A percentile compares a stretch with the other conserved stretches of the same genome.
phyloP scores from a whole-genome alignment of 1,140 invertebrate genomes.

The Drosophila sp. region DNA sequence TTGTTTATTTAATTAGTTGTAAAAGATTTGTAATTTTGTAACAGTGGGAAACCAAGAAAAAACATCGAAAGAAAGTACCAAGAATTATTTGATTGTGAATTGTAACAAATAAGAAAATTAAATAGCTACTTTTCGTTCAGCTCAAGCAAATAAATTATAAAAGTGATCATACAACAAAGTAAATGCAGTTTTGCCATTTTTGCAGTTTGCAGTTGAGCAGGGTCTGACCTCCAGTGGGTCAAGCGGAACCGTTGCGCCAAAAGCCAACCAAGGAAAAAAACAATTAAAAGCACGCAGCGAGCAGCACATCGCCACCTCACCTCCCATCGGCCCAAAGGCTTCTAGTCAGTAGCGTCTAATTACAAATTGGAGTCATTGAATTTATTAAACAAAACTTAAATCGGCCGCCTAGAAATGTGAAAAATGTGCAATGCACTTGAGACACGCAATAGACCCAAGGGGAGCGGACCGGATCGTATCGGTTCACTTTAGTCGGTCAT shows the following conservation, averaged over 20 bases:
- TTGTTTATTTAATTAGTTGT: conserved; percentile 76
- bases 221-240: conserved; percentile 72
- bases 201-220: conserved; percentile 17
- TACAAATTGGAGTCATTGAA: conserved; percentile 82
- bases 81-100: conserved; percentile 14
- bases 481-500: conserved; percentile 62
- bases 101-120: conserved; percentile 49
- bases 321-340: background rate
- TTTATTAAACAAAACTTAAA: conserved; percentile 66
- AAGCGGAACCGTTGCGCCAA: conserved; percentile 81
- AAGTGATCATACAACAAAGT: conserved; percentile 55
- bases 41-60: conserved; percentile 27
- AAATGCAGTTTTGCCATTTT: conserved; percentile 3
- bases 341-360: conserved; percentile 61
- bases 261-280: conserved; percentile 80
- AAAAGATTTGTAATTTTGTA: conserved; percentile 1
- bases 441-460: conserved; percentile 53
- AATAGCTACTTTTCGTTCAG: conserved; percentile 71
- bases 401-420: conserved; percentile 62
- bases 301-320: conserved; percentile 47
- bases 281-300: conserved; percentile 79
- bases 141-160: conserved; percentile 74
- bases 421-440: conserved; percentile 58
- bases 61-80: conserved; percentile 48
- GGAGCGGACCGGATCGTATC: conserved; percentile 11